Base-by-base conservation (phyloP, 2,888 invertebrate species). In the Galerucella nymphaeae region DNA sequence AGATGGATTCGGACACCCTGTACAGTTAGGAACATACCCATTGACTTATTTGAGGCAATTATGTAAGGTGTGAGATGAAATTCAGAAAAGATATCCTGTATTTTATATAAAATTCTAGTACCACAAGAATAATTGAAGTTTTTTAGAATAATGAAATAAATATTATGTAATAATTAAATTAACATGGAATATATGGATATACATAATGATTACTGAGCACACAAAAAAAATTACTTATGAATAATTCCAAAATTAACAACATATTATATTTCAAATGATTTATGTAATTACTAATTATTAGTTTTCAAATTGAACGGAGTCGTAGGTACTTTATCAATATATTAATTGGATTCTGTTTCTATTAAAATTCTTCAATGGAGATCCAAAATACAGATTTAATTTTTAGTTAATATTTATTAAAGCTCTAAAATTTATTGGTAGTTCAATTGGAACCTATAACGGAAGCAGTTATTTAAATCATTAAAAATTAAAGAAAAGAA, bases 251-350 rank as follows among this genome's bases (percentile, higher is more conserved):
- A 62, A 42, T 42, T 42, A 10, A 42, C 18, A 42, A 53, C 18
- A 16, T 16, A 42, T 16, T 62, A 58, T 42, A 30, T 13, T 59
- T 59, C n/a, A 30, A 16, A 59, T 62, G 61, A 62, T 41, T 62
- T 62, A 62, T 62, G 16, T 62, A 62, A 42, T 42, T 13, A 42
- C 30, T 62, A 41, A 42, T 62, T 62, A 62, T 62, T 42, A n/a
- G 42, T 38, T 18, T 41, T 38, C 9, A 45, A 62, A 42, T 11
- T 18, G 42, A 41, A n/a, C 3, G 16, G 16, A 42, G 61, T 18
- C 16, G 61, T 4, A 23, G 23, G 23, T 62, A 18, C 38, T 62
- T 41, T 42, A 62, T 62, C 42, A 13, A 38, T 16, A 62, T 41
- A 41, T 42, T 62, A 62, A 62, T 18, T 42, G 42, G 61, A 18